Evolutionary conservation across 1,140 invertebrate species (phyloP).

Genomic region (Zaprionus africanus): DNA sequence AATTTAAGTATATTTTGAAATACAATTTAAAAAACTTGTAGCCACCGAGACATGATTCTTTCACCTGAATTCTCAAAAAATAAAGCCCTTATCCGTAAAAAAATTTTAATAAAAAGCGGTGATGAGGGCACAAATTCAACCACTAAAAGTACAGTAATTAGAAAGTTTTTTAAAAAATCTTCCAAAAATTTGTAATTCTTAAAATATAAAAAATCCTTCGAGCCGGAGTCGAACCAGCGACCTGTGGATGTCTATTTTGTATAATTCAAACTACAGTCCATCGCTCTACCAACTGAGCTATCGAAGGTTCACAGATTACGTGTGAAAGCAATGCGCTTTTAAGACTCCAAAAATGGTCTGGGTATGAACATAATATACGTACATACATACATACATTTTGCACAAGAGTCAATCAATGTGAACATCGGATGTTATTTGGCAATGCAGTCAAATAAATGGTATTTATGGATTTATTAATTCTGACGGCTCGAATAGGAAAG

Average conservation of each 20-base stretch:
- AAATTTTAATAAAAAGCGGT: too few species aligned
- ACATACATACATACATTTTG: neutral
- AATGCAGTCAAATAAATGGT: neutral
- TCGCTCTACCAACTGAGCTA: constrained; percentile 95
- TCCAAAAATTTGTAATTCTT: too few species aligned
- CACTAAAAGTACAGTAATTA: too few species aligned
- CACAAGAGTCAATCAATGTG: neutral
- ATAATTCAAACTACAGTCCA: constrained; percentile 89
- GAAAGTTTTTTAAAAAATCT: too few species aligned
- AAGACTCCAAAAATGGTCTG: neutral
- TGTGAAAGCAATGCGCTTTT: constrained; percentile 8
- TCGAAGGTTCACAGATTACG: constrained; percentile 86
- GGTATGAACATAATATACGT: neutral
- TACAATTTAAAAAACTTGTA: too few species aligned
- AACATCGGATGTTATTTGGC: neutral
- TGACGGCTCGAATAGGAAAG: neutral
- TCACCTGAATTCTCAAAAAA: too few species aligned
- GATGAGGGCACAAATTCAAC: too few species aligned
- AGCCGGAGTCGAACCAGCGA: constrained; percentile 41
- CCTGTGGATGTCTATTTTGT: constrained; percentile 31
- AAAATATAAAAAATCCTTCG: constrained; percentile 12
- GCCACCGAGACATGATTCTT: too few species aligned
- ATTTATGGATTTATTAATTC: neutral
- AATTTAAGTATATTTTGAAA: too few species aligned
- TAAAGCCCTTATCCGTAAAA: too few species aligned